Base-by-base conservation (phyloP, 2,797 vertebrate species). In the Enteromius treurensis region DNA sequence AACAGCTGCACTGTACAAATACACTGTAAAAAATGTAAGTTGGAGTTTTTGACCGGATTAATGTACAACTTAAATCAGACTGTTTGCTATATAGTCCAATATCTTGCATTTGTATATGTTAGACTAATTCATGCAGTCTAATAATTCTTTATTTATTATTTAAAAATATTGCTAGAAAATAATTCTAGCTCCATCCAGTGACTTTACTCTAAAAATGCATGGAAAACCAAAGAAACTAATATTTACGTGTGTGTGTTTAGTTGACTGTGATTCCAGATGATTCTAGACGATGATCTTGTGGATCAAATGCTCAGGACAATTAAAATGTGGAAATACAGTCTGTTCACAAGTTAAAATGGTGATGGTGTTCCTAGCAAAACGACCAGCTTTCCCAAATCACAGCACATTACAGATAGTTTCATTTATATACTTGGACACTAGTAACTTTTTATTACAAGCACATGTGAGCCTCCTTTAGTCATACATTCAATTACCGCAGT, bases 401-500 rank as follows among this genome's bases (percentile, higher is more conserved):
- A 34, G 37, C 19, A 29, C 49, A 42, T 80, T 58, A 42, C 9
- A 74, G 32, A 71, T 55, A 76, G 42, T 49, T 34, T 3, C 13
- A 62, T 71, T 62, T 49, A 73, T 81, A 60, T 62, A 73, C 1
- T 2, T 34, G 0, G 40, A 73, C 37, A 49, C 40, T 45, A 49
- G 40, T 45, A 29, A 26, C 68, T 73, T 81, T 71, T 73, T 11
- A 62, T 71, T 13, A 62, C 6, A 2, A 62, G 26, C 40, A 34
- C 42, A 49, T 62, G 53, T 81, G 79, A 81, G 58, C 37, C 53
- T 53, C 68, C 55, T 81, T 42, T 55, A 69, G 65, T 69, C n/a
- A n/a, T n/a, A n/a, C 51, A n/a, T 53, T 53, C 3, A 37, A 49
- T 81, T 81, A 81, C 53, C 0, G 13, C 55, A 13, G 23, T 40